Evolutionary conservation across 2,113 vertebrate genomes (phyloP).

Genomic region (Onychorhynchus coronatus): DNA sequence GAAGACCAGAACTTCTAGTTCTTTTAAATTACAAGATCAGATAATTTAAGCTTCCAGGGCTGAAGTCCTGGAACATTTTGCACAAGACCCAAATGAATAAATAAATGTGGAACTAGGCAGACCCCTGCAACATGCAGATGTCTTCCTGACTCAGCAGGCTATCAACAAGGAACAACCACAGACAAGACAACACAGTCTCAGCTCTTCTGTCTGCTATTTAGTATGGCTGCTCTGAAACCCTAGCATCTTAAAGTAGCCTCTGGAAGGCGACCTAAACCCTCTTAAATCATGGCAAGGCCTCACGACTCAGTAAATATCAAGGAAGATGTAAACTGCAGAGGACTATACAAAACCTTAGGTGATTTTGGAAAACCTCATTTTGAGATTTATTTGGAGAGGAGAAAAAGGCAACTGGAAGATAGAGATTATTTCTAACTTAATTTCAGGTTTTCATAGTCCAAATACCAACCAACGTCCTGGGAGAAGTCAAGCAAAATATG

Average conservation of each 20-base stretch:
- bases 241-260: background rate
- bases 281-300: background rate
- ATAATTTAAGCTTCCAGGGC: background rate
- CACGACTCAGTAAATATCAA: background rate
- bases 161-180: background rate
- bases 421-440: constrained; percentile 36
- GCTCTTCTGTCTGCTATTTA: background rate
- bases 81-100: background rate
- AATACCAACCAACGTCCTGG: background rate
- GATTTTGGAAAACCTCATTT: constrained; percentile 36
- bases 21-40: background rate
- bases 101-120: background rate
- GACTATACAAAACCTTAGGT: constrained; percentile 8
- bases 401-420: constrained; percentile 1
- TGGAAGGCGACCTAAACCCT: background rate
- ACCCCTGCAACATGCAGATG: background rate
- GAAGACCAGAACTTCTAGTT: background rate
- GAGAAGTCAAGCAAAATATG: background rate
- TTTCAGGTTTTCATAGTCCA: background rate
- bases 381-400: constrained; percentile 26
- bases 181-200: background rate
- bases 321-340: background rate
- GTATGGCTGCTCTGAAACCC: background rate
- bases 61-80: background rate
- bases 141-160: background rate